Evolutionary conservation across 2,888 invertebrate species (phyloP), one percentile per base, ranked within the genome.

Genomic region (Drosophila flavopinicola): DNA sequence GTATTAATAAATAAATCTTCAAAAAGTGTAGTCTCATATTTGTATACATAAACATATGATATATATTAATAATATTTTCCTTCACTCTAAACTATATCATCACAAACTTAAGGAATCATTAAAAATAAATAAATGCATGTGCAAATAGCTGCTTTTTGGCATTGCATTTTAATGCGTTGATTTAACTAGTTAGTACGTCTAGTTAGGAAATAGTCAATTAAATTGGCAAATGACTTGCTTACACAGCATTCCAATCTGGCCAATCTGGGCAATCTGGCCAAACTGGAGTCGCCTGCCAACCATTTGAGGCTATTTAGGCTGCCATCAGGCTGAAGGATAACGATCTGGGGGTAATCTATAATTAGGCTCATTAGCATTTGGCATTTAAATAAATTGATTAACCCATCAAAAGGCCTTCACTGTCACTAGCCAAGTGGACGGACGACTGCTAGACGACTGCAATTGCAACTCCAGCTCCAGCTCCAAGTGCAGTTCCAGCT

Each of bases 321-420:
- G 60, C 61, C 61, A 61, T 57, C 67, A 38, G 52, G 7, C 48
- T 38, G 53, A 30, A 30, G 45, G 59, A 73, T 75, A 69, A 69
- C 58, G 52, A 73, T 65, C 51, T 41, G 37, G 35, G 73, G 35
- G 13, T 65, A 60, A 49, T 54, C 41, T 71, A 45, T 51, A 75
- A 72, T 72, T 75, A 63, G 57, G 42, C 58, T 76, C 73, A 72
- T 76, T 67, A 67, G 58, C 58, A 65, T 75, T 75, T 42, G 24
- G 45, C 67, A 59, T 75, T 59, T 65, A 76, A 75, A 68, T 73
- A 63, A 76, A 75, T 73, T 75, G 77, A 75, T 76, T 75, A 75
- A 73, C 45, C 64, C 47, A 77, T 76, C 73, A 59, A 33, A 49
- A 45, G 68, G 42, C 48, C 35, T 25, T 25, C 47, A 27, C 51